These are phyloP conservation scores for Danio aesculapii DNA, from an alignment of 2,797 vertebrate species.

Conservation along the genomic window DNA sequence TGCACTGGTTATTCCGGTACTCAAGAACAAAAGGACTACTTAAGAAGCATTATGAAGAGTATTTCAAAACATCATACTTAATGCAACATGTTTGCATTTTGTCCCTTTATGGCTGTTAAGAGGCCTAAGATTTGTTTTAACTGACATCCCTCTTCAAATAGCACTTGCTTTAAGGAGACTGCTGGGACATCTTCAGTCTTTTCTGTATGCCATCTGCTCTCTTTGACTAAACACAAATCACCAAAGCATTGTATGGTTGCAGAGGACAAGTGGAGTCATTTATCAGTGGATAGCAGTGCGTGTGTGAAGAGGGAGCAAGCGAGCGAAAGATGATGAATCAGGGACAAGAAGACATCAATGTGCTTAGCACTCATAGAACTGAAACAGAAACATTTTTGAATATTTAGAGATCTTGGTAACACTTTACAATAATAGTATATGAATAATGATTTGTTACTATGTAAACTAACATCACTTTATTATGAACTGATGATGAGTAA, in stretches of 20 bases:
- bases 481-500: no score
- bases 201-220: conserved; percentile 27
- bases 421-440: no score
- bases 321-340: conserved; percentile 12
- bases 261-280: conserved; percentile 11
- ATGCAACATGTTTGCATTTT: conserved; percentile 30
- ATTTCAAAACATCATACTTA: conserved; percentile 23
- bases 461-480: no score
- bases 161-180: conserved; percentile 18
- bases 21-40: conserved; percentile 2
- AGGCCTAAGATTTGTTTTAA: conserved; percentile 31
- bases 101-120: conserved; percentile 19
- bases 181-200: neutral
- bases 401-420: neutral
- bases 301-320: conserved; percentile 1
- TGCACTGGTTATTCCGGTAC: neutral
- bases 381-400: neutral
- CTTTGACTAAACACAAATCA: conserved; percentile 20
- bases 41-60: conserved; percentile 3
- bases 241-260: conserved; percentile 18
- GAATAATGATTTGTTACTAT: no score
- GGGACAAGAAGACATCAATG: neutral
- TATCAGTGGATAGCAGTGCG: conserved; percentile 23
- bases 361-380: neutral
- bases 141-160: conserved; percentile 2